Conservation (phyloP, 2,888 invertebrate species). For the Andrena flavipes region DNA sequence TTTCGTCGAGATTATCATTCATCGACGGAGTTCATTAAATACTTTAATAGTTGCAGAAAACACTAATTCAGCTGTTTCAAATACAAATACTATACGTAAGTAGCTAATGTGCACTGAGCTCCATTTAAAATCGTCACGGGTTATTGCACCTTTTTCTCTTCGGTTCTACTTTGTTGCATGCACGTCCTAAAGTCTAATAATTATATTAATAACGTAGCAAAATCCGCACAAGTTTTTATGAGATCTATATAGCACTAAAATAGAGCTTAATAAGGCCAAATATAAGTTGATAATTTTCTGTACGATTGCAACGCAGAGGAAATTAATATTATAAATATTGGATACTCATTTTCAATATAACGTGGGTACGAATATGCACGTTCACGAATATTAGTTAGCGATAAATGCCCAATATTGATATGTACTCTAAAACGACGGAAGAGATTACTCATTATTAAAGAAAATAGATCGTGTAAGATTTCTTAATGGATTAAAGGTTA, state of each 20-base stretch:
- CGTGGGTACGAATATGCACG: slow-evolving; percentile 49
- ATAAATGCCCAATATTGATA: slow-evolving; percentile 82
- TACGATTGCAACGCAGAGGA: slow-evolving; percentile 7
- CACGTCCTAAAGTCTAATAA: slow-evolving; percentile 43
- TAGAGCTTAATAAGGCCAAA: slow-evolving; percentile 47
- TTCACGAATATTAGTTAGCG: slow-evolving; percentile 61
- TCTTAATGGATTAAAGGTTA: slow-evolving; percentile 13
- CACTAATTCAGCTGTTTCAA: slow-evolving; percentile 51
- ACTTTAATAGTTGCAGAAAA: slow-evolving; percentile 42
- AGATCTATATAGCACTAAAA: slow-evolving; percentile 23
- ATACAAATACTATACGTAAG: slow-evolving; percentile 56
- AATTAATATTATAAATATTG: slow-evolving; percentile 26
- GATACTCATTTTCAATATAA: slow-evolving; percentile 47
- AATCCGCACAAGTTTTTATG: slow-evolving; percentile 36
- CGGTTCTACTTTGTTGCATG: slow-evolving; percentile 50
- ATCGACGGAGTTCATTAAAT: slow-evolving; percentile 31
- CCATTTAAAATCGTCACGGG: slow-evolving; percentile 35
- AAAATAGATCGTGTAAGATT: slow-evolving; percentile 37
- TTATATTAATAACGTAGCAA: slow-evolving; percentile 29
- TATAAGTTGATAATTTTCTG: neutral
- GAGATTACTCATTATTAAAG: slow-evolving; percentile 35
- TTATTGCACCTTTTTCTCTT: slow-evolving; percentile 57
- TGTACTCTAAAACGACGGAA: slow-evolving; percentile 72
- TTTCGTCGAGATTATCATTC: slow-evolving; percentile 21
- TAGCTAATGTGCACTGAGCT: slow-evolving; percentile 57